Conservation (phyloP, 2,888 invertebrate genomes). For the Argyresthia albistria region DNA sequence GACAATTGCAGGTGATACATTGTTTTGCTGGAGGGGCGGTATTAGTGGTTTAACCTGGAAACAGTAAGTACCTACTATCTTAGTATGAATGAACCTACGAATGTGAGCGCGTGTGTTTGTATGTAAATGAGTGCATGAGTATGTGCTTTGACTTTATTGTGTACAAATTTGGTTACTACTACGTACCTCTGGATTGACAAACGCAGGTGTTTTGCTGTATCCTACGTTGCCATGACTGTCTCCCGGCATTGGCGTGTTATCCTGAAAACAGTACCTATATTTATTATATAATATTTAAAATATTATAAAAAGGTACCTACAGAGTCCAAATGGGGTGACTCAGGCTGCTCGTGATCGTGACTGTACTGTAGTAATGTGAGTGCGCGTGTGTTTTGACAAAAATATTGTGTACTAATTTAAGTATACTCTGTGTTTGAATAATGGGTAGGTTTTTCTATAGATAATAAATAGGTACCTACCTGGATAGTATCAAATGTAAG, state of each 20-base stretch:
- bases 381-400: neutral
- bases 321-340: neutral
- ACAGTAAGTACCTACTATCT: too few species aligned
- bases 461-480: neutral
- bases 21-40: too few species aligned
- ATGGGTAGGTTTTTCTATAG: neutral
- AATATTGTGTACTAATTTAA: neutral
- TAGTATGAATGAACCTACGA: too few species aligned
- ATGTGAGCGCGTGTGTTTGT: too few species aligned
- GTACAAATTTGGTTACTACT: neutral
- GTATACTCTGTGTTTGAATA: neutral
- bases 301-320: neutral
- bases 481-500: neutral
- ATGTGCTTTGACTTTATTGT: too few species aligned
- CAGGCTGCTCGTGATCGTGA: neutral
- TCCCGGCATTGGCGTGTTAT: neutral
- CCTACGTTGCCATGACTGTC: neutral
- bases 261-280: neutral
- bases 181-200: neutral
- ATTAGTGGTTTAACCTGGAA: too few species aligned
- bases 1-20: too few species aligned
- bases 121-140: too few species aligned
- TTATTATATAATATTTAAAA: too few species aligned
- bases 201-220: neutral
- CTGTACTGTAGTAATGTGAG: neutral